Conservation (phyloP, 2,113 vertebrate genomes). For the Alouatta palliata region DNA sequence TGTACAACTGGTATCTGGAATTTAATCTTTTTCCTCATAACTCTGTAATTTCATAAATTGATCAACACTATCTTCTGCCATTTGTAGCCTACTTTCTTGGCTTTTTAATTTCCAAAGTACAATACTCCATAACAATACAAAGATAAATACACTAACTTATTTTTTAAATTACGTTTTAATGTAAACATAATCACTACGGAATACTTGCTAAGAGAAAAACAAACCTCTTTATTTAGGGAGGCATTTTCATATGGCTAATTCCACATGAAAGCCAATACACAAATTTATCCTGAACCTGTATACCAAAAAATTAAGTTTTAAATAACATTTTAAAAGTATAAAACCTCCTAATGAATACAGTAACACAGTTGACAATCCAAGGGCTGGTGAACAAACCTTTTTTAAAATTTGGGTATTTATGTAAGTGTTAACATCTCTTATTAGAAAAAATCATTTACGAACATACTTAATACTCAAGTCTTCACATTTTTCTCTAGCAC, state of each 20-base stretch:
- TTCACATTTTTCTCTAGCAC: not conserved
- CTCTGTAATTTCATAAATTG: not conserved
- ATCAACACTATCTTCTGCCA: not conserved
- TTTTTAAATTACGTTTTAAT: conserved; percentile 1
- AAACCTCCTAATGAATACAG: not conserved
- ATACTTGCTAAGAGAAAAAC: conserved; percentile 4
- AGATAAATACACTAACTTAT: not conserved
- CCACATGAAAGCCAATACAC: not conserved
- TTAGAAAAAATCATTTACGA: not conserved
- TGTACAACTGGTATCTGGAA: not conserved
- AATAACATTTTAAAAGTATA: conserved; percentile 39
- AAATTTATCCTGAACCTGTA: not conserved
- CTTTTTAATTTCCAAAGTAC: conserved; percentile 26
- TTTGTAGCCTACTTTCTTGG: not conserved
- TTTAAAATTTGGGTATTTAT: not conserved
- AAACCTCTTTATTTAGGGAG: not conserved
- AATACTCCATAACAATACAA: not conserved
- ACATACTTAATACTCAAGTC: not conserved
- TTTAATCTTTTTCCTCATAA: not conserved
- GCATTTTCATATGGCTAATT: conserved; percentile 24
- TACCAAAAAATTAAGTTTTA: conserved; percentile 13
- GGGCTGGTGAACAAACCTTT: not conserved
- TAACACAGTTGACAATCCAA: not conserved
- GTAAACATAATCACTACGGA: not conserved
- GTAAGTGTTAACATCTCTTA: not conserved